Evolutionary conservation across 2,888 invertebrate species (phyloP).

Genomic region (Drosophila dives): DNA sequence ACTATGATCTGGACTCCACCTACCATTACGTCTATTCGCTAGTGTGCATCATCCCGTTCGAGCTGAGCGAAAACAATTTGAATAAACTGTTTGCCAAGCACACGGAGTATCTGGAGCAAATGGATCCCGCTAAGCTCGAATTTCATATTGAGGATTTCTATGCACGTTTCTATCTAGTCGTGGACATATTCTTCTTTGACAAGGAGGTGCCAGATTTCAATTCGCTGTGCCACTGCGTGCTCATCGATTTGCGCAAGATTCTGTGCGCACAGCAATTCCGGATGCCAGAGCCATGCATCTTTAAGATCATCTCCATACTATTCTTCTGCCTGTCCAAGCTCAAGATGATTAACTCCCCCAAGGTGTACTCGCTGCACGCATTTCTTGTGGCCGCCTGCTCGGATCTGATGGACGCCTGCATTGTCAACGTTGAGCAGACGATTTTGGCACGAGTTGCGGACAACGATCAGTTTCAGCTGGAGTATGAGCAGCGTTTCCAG

Average conservation of each 20-base stretch:
- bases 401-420: conserved; percentile 86
- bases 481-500: conserved; percentile 81
- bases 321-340: conserved; percentile 92
- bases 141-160: conserved; percentile 86
- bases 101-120: conserved; percentile 87
- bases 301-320: conserved; percentile 93
- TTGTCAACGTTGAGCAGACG: conserved; percentile 85
- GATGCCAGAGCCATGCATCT: conserved; percentile 88
- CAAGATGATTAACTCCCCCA: conserved; percentile 90
- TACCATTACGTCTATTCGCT: conserved; percentile 95
- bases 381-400: conserved; percentile 92
- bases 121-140: conserved; percentile 85
- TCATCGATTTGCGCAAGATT: conserved; percentile 90
- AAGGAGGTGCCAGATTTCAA: conserved; percentile 88
- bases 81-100: conserved; percentile 90
- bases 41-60: conserved; percentile 92
- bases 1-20: conserved; percentile 93
- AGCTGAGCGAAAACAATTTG: conserved; percentile 95
- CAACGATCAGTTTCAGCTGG: conserved; percentile 82
- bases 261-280: conserved; percentile 88
- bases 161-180: conserved; percentile 85
- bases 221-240: conserved; percentile 88
- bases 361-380: conserved; percentile 92
- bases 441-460: conserved; percentile 82
- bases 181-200: conserved; percentile 86